Evolutionary conservation across 2,888 invertebrate species (phyloP).

Genomic region (Caenorhabditis japonica): DNA sequence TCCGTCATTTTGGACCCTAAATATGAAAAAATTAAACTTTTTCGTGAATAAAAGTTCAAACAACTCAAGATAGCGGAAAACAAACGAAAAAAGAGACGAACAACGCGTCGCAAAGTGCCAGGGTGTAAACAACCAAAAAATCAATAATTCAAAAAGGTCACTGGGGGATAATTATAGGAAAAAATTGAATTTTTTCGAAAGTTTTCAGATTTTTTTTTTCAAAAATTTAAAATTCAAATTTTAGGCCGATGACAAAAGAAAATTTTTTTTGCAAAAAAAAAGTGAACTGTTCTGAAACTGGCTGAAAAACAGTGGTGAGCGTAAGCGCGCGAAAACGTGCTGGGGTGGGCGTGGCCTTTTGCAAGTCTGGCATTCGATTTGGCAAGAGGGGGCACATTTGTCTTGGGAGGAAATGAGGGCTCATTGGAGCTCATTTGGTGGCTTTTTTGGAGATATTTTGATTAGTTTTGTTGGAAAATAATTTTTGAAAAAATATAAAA

Average conservation of each 20-base stretch:
- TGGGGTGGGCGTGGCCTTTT: background rate
- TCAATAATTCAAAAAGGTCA: background rate
- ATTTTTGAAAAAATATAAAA: too few relatives aligned
- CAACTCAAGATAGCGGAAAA: too few relatives aligned
- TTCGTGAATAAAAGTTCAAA: too few relatives aligned
- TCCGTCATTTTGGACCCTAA: constrained; percentile 16
- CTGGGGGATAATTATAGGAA: background rate
- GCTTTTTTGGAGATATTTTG: too few relatives aligned
- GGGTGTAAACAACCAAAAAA: background rate
- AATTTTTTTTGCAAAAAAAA: background rate
- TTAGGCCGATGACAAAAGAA: background rate
- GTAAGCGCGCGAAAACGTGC: background rate
- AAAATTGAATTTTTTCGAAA: constrained; percentile 3
- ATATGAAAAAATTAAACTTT: background rate
- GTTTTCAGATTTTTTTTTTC: background rate
- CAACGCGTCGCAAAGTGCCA: background rate
- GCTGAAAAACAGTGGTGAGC: background rate
- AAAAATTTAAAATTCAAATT: constrained; percentile 2
- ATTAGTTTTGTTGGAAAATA: too few relatives aligned
- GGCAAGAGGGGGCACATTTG: too few relatives aligned
- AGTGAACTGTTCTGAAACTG: background rate
- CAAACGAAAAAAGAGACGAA: too few relatives aligned
- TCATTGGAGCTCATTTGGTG: too few relatives aligned
- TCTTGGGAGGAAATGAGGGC: too few relatives aligned
- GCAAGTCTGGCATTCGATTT: background rate